Conservation (phyloP, 1,140 invertebrate genomes). For the Saccostrea glomerata region DNA sequence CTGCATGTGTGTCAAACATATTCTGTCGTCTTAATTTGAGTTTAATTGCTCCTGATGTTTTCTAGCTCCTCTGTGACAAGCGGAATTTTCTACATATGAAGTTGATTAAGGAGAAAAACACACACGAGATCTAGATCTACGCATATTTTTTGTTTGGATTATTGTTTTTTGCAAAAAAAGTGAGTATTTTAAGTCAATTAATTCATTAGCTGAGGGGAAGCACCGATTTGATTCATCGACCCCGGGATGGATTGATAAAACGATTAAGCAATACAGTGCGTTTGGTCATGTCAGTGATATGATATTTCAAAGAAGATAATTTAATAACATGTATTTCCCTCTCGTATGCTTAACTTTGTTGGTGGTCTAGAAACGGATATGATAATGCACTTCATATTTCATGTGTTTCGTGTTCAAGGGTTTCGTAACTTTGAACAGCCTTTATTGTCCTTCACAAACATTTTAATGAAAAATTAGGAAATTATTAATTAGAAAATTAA, state of each 20-base stretch:
- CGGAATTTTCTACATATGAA: constrained; percentile 25
- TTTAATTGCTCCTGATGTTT: background rate
- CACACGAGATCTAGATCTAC: constrained; percentile 10
- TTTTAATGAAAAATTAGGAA: too few species aligned
- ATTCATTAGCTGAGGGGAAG: background rate
- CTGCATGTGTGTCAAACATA: constrained; percentile 1
- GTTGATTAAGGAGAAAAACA: constrained; percentile 28
- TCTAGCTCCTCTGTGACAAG: constrained; percentile 24
- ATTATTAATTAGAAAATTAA: too few species aligned
- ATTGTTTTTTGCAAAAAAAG: background rate
- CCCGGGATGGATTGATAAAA: background rate
- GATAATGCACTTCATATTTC: background rate
- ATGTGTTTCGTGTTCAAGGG: too few species aligned
- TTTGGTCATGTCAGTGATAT: background rate
- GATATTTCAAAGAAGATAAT: constrained; percentile 16
- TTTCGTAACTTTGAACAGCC: too few species aligned
- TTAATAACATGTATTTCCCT: background rate
- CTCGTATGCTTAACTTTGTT: background rate
- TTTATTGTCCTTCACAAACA: too few species aligned
- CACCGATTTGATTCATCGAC: background rate
- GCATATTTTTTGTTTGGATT: constrained; percentile 21
- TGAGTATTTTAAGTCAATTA: constrained; percentile 33
- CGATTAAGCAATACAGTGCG: background rate
- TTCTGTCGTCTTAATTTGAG: constrained; percentile 34
- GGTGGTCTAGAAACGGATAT: background rate